Evolutionary conservation across 2,888 invertebrate species (phyloP), one percentile per base, ranked within the genome.

Genomic region (Chymomyza caudatula): DNA sequence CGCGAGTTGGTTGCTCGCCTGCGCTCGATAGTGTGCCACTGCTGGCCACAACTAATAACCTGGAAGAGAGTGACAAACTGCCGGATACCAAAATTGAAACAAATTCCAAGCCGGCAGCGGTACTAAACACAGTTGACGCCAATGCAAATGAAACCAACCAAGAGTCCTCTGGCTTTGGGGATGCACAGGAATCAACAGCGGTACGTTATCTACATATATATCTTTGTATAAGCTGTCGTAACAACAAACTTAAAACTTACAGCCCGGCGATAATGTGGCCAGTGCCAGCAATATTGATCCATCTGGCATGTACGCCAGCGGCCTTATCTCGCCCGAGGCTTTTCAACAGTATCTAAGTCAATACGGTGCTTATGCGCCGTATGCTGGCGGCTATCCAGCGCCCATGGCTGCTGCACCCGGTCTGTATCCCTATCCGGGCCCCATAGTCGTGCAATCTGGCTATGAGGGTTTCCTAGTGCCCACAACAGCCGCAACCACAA

Each of bases 391-490:
- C 1, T 82, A 82, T 53, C 86, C 87, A 0, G 62, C 80, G 0
- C 81, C 88, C 0, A 73, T 81, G 3, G 19, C 69, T 0, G 74
- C 63, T 0, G 54, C 77, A 1, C 63, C 86, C 4, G 74, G 85
- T 4, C 65, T 83, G 8, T 88, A 87, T 73, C 87, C 88, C 3
- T 87, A 76, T 42, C 88, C 89, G 0, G 78, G 84, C 0, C 88
- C 89, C 2, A 90, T 88, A 69, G 85, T 88, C 13, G 86, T 90
- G 17, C 90, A 90, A 73, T 89, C 90, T 0, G 91, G 90, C 13
- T 91, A 91, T 62, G 91, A 91, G 69, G 91, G 91, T 20, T 91
- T 89, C 62, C 79, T 91, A 37, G 87, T 91, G 58, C 91, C 91
- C 15, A 73, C 61, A 54, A 19, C 62, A 3, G 37, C 63, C 8